Conservation (phyloP, 2,797 vertebrate genomes). For the Sebastes matsubarae region DNA sequence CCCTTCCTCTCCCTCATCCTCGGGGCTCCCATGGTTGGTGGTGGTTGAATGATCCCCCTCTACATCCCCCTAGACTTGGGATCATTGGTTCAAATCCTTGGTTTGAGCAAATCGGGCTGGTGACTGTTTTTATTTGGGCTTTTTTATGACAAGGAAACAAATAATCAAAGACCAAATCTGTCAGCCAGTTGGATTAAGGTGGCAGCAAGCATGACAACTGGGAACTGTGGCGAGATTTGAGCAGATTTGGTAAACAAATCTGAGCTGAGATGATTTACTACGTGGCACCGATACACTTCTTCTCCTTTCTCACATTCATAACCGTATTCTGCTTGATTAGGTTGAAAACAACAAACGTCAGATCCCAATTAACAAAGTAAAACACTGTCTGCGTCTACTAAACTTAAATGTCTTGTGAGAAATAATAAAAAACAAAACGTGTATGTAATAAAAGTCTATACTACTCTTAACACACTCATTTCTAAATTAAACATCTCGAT, state of each 20-base stretch:
- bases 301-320: neutral
- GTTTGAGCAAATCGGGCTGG: constrained; percentile 26
- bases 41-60: constrained; percentile 35
- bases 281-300: accelerated
- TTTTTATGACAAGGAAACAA: neutral
- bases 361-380: neutral
- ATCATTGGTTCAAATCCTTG: constrained; percentile 1
- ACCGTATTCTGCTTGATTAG: neutral
- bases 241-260: neutral
- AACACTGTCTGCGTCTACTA: neutral
- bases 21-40: constrained; percentile 67
- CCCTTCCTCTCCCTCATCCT: constrained; percentile 21
- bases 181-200: neutral
- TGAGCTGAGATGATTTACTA: neutral
- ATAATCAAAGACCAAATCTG: neutral
- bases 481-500: neutral
- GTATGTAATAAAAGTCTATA: neutral
- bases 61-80: neutral
- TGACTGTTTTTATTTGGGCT: constrained; percentile 6
- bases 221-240: neutral
- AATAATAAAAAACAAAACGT: neutral
- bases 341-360: neutral
- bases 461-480: neutral
- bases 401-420: neutral
- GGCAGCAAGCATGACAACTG: constrained; percentile 19